Evolutionary conservation across 2,888 invertebrate species (phyloP).

Genomic region (Metallyticus violacea): DNA sequence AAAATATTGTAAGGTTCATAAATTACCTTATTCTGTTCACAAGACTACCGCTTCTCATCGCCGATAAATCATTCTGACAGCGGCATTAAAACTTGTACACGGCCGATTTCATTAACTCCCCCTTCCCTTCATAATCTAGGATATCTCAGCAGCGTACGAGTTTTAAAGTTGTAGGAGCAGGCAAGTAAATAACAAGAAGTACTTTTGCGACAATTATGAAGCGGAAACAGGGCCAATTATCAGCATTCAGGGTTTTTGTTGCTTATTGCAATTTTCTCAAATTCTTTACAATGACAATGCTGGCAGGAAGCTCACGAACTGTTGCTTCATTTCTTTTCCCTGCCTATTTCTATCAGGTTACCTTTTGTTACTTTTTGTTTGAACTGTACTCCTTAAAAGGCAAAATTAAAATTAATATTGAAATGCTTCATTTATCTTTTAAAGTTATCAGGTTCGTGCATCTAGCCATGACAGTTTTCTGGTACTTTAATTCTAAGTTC

Average conservation of each 20-base stretch:
- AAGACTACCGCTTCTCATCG: background rate
- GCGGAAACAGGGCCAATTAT: background rate
- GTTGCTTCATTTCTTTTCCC: too few species aligned
- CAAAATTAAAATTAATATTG: too few species aligned
- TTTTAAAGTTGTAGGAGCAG: background rate
- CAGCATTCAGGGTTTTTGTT: background rate
- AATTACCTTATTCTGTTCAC: background rate
- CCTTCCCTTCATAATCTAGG: background rate
- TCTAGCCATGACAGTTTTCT: too few species aligned
- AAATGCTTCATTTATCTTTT: too few species aligned
- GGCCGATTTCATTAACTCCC: background rate
- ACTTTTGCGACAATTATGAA: too few species aligned
- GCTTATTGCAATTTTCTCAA: background rate
- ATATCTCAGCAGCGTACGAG: background rate
- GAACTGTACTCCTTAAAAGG: too few species aligned
- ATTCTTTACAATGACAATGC: background rate
- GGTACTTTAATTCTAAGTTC: too few species aligned
- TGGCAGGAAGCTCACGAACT: too few species aligned
- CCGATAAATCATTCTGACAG: background rate
- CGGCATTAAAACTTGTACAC: background rate
- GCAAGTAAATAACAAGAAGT: background rate
- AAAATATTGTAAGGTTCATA: background rate
- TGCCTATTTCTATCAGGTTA: background rate
- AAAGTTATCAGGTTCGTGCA: too few species aligned
- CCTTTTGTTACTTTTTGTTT: too few species aligned